Percentiles rank a stretch among this genome's conserved stretches.
Conservation (phyloP, 2,888 invertebrate species). For the Oxytorus armatus region DNA sequence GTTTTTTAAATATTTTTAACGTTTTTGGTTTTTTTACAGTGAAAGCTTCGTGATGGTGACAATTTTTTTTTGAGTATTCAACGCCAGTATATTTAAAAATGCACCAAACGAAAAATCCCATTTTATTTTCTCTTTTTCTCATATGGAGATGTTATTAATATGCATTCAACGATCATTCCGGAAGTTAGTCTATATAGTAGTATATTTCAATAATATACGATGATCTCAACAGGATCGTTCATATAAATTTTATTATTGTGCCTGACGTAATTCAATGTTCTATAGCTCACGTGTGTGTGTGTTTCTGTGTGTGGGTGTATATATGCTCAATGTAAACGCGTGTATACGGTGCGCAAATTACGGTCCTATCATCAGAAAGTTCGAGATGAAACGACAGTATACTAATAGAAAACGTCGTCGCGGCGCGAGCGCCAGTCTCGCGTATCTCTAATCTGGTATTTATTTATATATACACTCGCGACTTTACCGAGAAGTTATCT, state of each 20-base stretch:
- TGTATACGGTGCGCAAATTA: conserved; percentile 41
- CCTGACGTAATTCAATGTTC: conserved; percentile 48
- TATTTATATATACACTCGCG: conserved; percentile 31
- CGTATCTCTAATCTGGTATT: conserved; percentile 43
- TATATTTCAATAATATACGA: conserved; percentile 25
- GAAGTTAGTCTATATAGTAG: neutral
- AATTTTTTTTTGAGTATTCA: too few relatives aligned
- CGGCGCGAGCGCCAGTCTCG: conserved; percentile 1
- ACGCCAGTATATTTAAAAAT: too few relatives aligned
- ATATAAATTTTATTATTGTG: conserved; percentile 53
- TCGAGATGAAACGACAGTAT: conserved; percentile 46
- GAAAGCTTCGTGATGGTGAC: too few relatives aligned
- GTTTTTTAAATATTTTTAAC: too few relatives aligned
- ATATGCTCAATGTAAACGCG: conserved; percentile 59
- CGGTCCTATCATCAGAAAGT: conserved; percentile 29
- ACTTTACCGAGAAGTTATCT: conserved; percentile 71
- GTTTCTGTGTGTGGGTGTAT: conserved; percentile 17
- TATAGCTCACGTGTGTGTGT: neutral
- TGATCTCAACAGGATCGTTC: conserved; percentile 58
- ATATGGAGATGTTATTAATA: neutral
- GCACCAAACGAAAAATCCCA: too few relatives aligned
- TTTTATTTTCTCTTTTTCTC: neutral
- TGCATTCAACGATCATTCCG: too few relatives aligned
- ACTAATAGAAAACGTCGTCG: conserved; percentile 56
- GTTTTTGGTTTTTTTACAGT: too few relatives aligned